Evolutionary conservation across 2,113 vertebrate species (phyloP).

Genomic region (Mandrillus leucophaeus): DNA sequence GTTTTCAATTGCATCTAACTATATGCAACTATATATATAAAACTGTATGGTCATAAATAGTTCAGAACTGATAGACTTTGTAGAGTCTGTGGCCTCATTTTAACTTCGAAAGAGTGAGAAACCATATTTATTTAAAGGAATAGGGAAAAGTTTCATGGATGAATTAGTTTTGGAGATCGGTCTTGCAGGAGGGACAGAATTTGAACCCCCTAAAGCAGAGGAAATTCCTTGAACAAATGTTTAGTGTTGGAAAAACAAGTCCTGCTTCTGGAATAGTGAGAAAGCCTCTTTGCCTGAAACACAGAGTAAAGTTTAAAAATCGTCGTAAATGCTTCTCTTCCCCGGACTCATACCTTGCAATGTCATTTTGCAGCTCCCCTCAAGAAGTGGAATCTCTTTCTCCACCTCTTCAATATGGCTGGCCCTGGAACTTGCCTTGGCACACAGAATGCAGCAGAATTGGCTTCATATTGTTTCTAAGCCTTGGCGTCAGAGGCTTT

Average conservation of each 20-base stretch:
- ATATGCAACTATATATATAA: not conserved
- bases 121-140: not conserved
- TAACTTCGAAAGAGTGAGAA: constrained; percentile 39
- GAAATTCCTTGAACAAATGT: not conserved
- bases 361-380: not conserved
- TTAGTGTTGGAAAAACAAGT: not conserved
- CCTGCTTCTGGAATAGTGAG: not conserved
- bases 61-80: constrained; percentile 22
- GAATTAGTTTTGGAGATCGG: not conserved
- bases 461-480: not conserved
- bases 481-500: not conserved
- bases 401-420: not conserved
- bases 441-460: not conserved
- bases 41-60: constrained; percentile 13
- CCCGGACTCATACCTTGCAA: not conserved
- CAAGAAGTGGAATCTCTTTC: not conserved
- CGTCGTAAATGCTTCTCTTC: not conserved
- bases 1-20: constrained; percentile 57
- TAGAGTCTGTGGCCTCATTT: not conserved
- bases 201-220: not conserved
- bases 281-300: not conserved
- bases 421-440: not conserved
- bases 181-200: not conserved
- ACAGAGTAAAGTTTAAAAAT: not conserved
- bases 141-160: not conserved